Evolutionary conservation across 2,113 vertebrate species (phyloP), one percentile per base, ranked within the genome.

Genomic region (Chaenogobius annularis): DNA sequence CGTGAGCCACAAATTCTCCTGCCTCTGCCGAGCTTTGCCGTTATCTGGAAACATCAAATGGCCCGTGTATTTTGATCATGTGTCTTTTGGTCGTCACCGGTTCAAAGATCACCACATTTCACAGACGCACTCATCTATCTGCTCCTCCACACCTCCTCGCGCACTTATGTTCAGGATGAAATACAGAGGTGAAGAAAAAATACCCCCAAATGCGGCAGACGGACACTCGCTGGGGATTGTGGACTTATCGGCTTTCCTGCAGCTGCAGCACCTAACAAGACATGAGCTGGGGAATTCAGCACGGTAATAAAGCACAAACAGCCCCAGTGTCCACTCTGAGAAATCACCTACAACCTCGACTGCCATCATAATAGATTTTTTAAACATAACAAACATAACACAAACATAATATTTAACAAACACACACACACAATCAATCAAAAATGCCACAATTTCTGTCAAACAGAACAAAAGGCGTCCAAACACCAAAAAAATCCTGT

Each of bases 31-130:
- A 84, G 78, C 72, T 85, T 66, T 80, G 69, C 63, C 64, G 68
- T 83, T 82, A 77, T 86, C 81, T 78, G 78, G 73, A 83, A 68
- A 82, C 70, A 86, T 83, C 78, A 78, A 76, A 77, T 77, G 80
- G 74, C 71, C 58, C 71, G 79, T 85, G 75, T 44, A 78, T 88
- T 89, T 86, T 87, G 73, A 85, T 88, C 73, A 75, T 72, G 68
- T 68, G 72, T 63, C 61, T 83, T 9, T 20, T 72, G 65, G 81
- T 82, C 82, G 13, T 3, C 31, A 65, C 79, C 80, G 73, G 87
- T 85, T 77, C 80, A 79, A 74, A 86, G 82, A 81, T 83, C 80
- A 78, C 75, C 56, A 69, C 70, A 63, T 85, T 72, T 83, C 65
- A 68, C 62, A 83, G 75, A 77, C 70, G 75, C 67, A 74, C 73